Evolutionary conservation across 1,140 invertebrate species (phyloP).

Genomic region (Augochlora pura): DNA sequence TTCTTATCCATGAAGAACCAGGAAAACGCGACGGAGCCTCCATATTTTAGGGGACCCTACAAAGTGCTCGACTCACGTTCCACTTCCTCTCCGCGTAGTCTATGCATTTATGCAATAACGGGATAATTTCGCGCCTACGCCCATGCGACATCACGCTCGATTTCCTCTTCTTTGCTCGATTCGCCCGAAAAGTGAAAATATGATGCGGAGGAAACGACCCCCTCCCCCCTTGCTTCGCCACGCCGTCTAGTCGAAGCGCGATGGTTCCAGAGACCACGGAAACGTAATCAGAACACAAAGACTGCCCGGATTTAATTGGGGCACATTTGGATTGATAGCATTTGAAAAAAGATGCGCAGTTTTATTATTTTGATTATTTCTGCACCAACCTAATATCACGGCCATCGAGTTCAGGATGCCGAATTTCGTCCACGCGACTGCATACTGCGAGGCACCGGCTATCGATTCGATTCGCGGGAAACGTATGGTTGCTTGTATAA

Average conservation of each 20-base stretch:
- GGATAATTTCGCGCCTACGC: slow-evolving; percentile 70
- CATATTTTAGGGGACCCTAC: slow-evolving; percentile 70
- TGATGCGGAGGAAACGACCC: slow-evolving; percentile 14
- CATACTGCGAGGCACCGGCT: neutral
- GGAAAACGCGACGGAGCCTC: slow-evolving; percentile 61
- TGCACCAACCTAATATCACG: too few species aligned
- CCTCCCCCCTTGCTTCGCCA: neutral
- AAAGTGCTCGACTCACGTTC: slow-evolving; percentile 66
- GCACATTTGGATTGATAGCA: too few species aligned
- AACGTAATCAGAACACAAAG: too few species aligned
- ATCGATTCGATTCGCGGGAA: neutral
- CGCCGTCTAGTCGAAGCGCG: neutral
- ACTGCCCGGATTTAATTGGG: too few species aligned
- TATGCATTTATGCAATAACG: slow-evolving; percentile 73
- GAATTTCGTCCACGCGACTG: neutral
- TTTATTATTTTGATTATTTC: too few species aligned
- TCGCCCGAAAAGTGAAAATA: slow-evolving; percentile 34
- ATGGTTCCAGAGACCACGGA: too few species aligned
- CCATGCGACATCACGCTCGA: slow-evolving; percentile 65
- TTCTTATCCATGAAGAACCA: slow-evolving; percentile 65
- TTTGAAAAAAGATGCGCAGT: too few species aligned
- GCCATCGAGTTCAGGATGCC: too few species aligned
- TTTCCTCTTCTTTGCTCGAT: slow-evolving; percentile 55
- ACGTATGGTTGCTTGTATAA: neutral
- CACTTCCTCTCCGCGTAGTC: slow-evolving; percentile 48